Percentiles rank a stretch among this genome's conserved stretches.
Evolutionary conservation across 2,888 invertebrate species (phyloP).

Genomic region (Rugalucina vietnamica): DNA sequence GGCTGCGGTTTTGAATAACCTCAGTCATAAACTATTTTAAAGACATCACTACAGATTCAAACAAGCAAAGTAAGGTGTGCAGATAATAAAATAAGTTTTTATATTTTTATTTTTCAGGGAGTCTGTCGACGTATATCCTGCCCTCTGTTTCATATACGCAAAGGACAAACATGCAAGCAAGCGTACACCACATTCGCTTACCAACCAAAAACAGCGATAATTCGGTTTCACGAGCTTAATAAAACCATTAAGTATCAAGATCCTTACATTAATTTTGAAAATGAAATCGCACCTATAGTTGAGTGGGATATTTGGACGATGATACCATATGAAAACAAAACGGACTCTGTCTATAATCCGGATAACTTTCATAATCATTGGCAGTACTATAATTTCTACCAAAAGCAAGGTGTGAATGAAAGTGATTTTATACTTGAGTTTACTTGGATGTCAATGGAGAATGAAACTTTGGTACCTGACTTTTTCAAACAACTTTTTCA

Average conservation of each 20-base stretch:
- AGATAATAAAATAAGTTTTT: too few relatives aligned
- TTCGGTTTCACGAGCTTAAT: background rate
- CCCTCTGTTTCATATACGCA: background rate
- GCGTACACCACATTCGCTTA: background rate
- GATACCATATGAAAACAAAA: too few relatives aligned
- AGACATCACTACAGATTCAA: too few relatives aligned
- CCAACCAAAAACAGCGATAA: background rate
- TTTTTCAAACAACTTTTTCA: background rate
- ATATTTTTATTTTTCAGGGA: too few relatives aligned
- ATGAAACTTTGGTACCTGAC: background rate
- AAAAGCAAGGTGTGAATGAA: background rate
- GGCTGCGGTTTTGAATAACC: too few relatives aligned
- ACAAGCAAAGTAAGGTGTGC: too few relatives aligned
- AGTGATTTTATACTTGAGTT: background rate
- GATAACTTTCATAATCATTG: background rate
- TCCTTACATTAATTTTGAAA: background rate
- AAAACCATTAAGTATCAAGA: background rate
- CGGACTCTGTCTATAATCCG: too few relatives aligned
- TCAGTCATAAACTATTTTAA: too few relatives aligned
- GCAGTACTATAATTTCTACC: background rate
- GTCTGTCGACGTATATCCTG: background rate
- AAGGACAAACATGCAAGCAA: background rate
- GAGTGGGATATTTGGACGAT: too few relatives aligned
- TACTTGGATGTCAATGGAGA: background rate
- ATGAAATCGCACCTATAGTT: too few relatives aligned